phyloP scores from a whole-genome alignment of 1,140 invertebrate species.

The Drosophila seguyi region DNA sequence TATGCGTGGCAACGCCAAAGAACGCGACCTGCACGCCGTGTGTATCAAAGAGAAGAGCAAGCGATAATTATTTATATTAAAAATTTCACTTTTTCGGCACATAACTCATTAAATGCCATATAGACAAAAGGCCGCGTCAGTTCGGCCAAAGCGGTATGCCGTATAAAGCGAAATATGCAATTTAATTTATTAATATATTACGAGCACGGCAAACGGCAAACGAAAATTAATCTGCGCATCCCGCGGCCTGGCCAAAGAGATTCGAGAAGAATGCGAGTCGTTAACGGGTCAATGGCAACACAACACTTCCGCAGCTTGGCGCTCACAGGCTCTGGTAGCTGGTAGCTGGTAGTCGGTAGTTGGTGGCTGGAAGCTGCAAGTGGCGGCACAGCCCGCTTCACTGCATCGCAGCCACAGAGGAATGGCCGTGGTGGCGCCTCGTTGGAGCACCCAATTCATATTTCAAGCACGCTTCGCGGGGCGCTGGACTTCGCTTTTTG shows the following conservation, averaged over 20 bases:
- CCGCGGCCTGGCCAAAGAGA: conserved; percentile 2
- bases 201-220: conserved; percentile 45
- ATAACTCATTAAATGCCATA: conserved; percentile 46
- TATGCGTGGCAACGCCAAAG: conserved; percentile 15
- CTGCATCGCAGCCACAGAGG: conserved; percentile 18
- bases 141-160: conserved; percentile 42
- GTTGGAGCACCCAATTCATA: conserved; percentile 54
- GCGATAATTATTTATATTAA: conserved; percentile 76
- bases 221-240: conserved; percentile 57
- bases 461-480: conserved; percentile 56
- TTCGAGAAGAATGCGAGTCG: conserved; percentile 49
- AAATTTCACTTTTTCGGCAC: conserved; percentile 59
- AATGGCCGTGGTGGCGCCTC: conserved; percentile 9
- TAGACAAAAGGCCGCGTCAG: conserved; percentile 11
- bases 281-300: conserved; percentile 66
- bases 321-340: conserved; percentile 1
- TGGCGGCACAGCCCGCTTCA: conserved; percentile 29
- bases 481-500: not conserved
- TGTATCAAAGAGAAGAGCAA: conserved; percentile 61
- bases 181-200: conserved; percentile 76
- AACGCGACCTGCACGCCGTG: not conserved
- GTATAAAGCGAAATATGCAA: conserved; percentile 65
- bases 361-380: conserved; percentile 3
- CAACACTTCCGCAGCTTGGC: conserved; percentile 20
- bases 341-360: not conserved